These are phyloP conservation scores for Drosophila mercatorum DNA, from an alignment of 2,888 invertebrate species.

Conservation along the genomic window DNA sequence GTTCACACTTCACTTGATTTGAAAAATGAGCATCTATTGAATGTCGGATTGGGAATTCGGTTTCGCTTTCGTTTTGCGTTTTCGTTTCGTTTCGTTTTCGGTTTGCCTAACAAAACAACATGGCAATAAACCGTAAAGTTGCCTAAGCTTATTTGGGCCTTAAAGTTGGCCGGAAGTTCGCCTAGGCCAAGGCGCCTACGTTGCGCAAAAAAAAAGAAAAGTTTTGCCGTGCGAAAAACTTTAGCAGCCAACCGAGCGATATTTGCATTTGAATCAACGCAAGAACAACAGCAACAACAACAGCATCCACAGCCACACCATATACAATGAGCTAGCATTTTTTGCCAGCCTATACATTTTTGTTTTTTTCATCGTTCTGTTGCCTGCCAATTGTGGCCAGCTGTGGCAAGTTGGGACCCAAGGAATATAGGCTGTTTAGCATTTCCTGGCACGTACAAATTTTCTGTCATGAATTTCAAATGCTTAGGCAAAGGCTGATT, in stretches of 20 bases:
- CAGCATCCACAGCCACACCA: conserved; percentile 22
- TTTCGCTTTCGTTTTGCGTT: conserved; percentile 10
- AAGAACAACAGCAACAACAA: conserved; percentile 26
- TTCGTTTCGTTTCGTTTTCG: conserved; percentile 16
- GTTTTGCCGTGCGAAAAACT: conserved; percentile 75
- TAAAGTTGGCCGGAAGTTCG: conserved; percentile 61
- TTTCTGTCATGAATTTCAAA: conserved; percentile 76
- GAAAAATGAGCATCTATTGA: conserved; percentile 78
- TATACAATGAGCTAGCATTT: conserved; percentile 63
- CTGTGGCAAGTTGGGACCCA: conserved; percentile 36
- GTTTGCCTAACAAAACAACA: conserved; percentile 56
- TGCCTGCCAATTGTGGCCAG: conserved; percentile 45
- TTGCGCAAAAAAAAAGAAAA: conserved; percentile 52
- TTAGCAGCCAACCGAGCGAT: conserved; percentile 48
- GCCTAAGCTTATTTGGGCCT: conserved; percentile 69
- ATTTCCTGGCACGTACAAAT: conserved; percentile 74
- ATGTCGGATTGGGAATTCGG: conserved; percentile 53
- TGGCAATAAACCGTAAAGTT: conserved; percentile 78
- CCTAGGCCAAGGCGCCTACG: conserved; percentile 54
- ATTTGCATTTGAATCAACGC: conserved; percentile 73
- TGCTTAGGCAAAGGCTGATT: conserved; percentile 65
- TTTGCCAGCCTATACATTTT: background rate
- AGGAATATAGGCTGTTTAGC: conserved; percentile 60
- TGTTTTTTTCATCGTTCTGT: background rate
- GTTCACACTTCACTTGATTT: conserved; percentile 79